Evolutionary conservation across 2,113 vertebrate species (phyloP), one percentile per base, ranked within the genome.

Genomic region (Gymnorhina tibicen): DNA sequence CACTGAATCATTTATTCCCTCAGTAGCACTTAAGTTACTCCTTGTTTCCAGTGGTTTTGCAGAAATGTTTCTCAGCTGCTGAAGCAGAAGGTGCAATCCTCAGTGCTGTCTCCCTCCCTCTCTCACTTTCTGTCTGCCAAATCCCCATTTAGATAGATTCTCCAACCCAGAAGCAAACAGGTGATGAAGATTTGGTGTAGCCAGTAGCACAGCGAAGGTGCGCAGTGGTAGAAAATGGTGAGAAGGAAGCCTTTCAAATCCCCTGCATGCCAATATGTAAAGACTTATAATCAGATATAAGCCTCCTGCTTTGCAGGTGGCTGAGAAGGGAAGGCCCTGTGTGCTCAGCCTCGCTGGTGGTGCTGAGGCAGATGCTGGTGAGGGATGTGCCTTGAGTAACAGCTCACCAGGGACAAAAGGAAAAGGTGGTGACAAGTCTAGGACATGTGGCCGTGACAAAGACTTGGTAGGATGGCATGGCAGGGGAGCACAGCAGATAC

Each of bases 31-130:
- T 33, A 75, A 64, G 70, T 63, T 91, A 77, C 20, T 85, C 68
- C 75, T 85, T 88, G 56, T 70, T 94, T 96, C 90, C 73, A 89
- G 90, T 90, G 79, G 82, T 94, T 96, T 95, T 87, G 75, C 72
- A 94, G 60, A 75, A 97, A 79, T 77, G 27, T 73, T 88, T 70
- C 62, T 89, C 30, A 70, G 20, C 91, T 83, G 39, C 81, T 80
- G 82, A 74, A 94, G 89, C 89, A 95, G 93, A 94, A 90, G 90
- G 55, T 88, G 64, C 64, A 63, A 80, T 83, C 47, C 44, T 90
- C 33, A 11, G 10, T 67, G 86, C 85, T 50, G 24, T 60, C 59
- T 95, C 53, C 28, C 19, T 70, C 50, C 32, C 10, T 53, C 56
- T 39, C 58, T 79, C 44, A 60, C 46, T 42, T 70, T 41, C 74